phyloP scores from a whole-genome alignment of 2,113 vertebrate species.

The Microcebus griseorufus region DNA sequence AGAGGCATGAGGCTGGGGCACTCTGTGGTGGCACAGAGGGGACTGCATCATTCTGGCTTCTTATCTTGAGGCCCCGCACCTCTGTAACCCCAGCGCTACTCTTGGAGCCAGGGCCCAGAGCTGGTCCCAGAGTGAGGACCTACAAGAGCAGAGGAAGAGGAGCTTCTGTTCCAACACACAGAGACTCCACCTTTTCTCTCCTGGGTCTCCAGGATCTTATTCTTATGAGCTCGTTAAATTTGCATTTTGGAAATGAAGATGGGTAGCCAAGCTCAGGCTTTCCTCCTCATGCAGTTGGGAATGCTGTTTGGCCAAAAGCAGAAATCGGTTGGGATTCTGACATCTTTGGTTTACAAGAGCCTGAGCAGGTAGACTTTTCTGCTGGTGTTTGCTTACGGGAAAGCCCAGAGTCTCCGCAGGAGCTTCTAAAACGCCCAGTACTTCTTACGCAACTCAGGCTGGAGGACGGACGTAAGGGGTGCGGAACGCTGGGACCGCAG shows the following conservation, averaged over 20 bases:
- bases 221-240: background rate
- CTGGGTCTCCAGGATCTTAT: background rate
- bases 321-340: background rate
- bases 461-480: background rate
- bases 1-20: accelerated
- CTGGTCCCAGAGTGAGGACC: too few species aligned
- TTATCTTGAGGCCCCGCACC: background rate
- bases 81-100: background rate
- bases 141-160: background rate
- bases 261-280: background rate
- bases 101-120: background rate
- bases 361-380: background rate
- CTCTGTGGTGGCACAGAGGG: accelerated
- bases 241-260: background rate
- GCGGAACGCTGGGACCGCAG: background rate
- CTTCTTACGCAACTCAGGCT: background rate
- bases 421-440: background rate
- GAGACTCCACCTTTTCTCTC: background rate
- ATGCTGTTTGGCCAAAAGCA: background rate
- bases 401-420: background rate
- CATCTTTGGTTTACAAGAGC: background rate
- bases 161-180: background rate
- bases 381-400: background rate
- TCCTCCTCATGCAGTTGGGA: background rate
- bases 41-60: accelerated